Evolutionary conservation across 2,113 vertebrate species (phyloP).

Genomic region (Cyanoderma ruficeps): DNA sequence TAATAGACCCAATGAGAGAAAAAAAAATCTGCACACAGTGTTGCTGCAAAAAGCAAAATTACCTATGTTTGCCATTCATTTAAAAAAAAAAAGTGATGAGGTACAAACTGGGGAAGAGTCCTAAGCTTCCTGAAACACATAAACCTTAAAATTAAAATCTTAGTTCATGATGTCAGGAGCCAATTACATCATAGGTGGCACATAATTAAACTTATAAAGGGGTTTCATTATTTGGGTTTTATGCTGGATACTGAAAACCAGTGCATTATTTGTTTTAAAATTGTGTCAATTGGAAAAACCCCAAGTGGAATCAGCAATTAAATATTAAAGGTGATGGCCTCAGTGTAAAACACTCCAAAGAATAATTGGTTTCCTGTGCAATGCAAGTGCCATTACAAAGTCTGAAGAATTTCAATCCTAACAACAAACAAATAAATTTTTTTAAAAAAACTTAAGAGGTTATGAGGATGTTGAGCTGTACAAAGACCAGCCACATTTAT

Average conservation of each 20-base stretch:
- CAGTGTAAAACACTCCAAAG: background rate
- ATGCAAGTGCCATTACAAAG: background rate
- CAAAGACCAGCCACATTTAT: background rate
- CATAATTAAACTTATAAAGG: slow-evolving; percentile 66
- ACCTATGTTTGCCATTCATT: background rate
- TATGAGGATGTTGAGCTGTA: background rate
- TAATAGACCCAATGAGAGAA: background rate
- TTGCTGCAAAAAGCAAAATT: slow-evolving; percentile 39
- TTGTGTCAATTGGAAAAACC: slow-evolving; percentile 43
- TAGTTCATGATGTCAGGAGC: slow-evolving; percentile 51
- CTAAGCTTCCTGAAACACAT: slow-evolving; percentile 50
- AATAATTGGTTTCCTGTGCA: slow-evolving; percentile 23
- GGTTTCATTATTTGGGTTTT: slow-evolving; percentile 37
- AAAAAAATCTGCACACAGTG: background rate
- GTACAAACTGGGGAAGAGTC: slow-evolving; percentile 41
- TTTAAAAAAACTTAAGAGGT: background rate
- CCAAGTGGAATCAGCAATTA: slow-evolving; percentile 44
- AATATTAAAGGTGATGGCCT: slow-evolving; percentile 57
- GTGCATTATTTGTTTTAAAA: slow-evolving; percentile 54
- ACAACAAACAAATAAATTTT: background rate
- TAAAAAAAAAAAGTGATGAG: background rate
- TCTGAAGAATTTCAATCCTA: background rate
- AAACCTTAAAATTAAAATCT: slow-evolving; percentile 53
- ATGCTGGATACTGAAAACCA: slow-evolving; percentile 37
- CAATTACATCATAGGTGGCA: slow-evolving; percentile 50